Percentiles rank a stretch among this genome's conserved stretches.
These are phyloP conservation scores for Astreopora myriophthalma DNA, from an alignment of 64 coral and sea anemone species.

Conservation along the genomic window DNA sequence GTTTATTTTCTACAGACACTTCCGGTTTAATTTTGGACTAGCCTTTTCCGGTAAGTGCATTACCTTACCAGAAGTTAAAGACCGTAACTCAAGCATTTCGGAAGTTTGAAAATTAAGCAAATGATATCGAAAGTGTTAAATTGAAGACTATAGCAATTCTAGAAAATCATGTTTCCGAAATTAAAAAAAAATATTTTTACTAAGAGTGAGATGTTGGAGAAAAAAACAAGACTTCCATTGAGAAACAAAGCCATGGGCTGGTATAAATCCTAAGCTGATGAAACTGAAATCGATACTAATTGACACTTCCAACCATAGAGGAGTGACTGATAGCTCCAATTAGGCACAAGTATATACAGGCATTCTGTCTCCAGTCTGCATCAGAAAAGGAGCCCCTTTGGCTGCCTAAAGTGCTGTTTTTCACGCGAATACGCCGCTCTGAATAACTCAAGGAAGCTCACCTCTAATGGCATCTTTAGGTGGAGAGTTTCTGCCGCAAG, in stretches of 20 bases:
- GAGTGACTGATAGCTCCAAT: neutral
- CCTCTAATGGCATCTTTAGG: neutral
- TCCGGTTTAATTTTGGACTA: neutral
- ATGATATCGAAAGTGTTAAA: neutral
- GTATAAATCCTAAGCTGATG: neutral
- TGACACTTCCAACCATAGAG: constrained; percentile 4
- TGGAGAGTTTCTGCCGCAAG: neutral
- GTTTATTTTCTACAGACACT: neutral
- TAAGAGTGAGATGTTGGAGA: neutral
- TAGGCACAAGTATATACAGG: constrained; percentile 7
- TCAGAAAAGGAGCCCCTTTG: neutral
- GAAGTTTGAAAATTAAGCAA: neutral
- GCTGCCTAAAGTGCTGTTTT: neutral
- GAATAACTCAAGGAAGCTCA: neutral
- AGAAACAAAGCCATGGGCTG: neutral
- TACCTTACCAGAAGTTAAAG: neutral
- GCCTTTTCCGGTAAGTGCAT: neutral
- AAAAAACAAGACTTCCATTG: neutral
- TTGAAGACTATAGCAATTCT: neutral
- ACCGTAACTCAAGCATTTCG: neutral
- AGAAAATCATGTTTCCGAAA: neutral
- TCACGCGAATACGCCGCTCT: neutral
- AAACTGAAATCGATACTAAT: constrained; percentile 5
- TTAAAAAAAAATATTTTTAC: neutral
- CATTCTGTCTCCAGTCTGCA: neutral